phyloP scores from a whole-genome alignment of 2,888 invertebrate genomes.

The Cerastoderma edule region DNA sequence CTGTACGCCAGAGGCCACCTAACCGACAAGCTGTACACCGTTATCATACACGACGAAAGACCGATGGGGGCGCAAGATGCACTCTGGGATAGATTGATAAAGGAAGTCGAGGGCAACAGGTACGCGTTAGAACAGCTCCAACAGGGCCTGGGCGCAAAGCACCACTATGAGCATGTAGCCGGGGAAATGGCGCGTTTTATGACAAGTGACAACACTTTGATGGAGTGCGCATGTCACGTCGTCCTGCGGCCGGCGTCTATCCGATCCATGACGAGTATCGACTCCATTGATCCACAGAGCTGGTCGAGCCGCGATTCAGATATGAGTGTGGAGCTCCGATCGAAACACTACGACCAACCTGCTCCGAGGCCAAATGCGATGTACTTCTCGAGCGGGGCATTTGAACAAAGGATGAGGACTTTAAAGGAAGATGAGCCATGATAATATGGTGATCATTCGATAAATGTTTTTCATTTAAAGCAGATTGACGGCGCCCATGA shows the following conservation, averaged over 20 bases:
- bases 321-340: background rate
- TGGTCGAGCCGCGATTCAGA: background rate
- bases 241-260: background rate
- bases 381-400: background rate
- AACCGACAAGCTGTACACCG: background rate
- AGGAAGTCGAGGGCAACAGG: background rate
- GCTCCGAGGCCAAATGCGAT: background rate
- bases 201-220: background rate
- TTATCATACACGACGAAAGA: background rate
- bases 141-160: background rate
- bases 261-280: background rate
- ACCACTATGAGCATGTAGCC: conserved; percentile 4
- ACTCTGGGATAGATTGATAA: background rate
- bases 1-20: background rate
- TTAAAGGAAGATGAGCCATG: background rate
- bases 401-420: too few relatives aligned
- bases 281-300: background rate
- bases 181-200: background rate
- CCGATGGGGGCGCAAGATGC: conserved; percentile 3
- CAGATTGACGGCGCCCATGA: background rate
- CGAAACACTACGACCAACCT: background rate
- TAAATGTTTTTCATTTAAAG: background rate
- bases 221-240: background rate
- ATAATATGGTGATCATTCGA: background rate
- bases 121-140: background rate